A percentile compares a stretch with the other conserved stretches of the same genome.
Conservation (phyloP, 1,140 invertebrate species). For the Pinna nobilis region DNA sequence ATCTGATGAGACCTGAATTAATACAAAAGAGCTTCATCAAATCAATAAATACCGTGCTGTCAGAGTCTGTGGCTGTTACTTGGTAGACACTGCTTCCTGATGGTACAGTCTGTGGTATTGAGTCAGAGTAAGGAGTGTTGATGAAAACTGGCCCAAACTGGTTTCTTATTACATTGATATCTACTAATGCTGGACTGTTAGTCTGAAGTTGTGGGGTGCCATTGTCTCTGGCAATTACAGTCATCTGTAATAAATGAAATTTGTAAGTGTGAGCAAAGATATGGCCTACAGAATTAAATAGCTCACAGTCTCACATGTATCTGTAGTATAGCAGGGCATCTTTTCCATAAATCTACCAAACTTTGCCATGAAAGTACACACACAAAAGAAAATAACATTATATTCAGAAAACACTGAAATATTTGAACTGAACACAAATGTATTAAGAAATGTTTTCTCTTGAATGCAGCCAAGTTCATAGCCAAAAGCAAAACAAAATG, state of each 20-base stretch:
- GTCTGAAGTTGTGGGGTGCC: conserved; percentile 27
- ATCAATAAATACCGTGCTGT: conserved; percentile 20
- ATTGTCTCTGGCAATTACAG: conserved; percentile 42
- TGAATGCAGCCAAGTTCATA: too few species aligned
- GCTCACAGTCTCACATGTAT: too few species aligned
- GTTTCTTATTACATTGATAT: conserved; percentile 87
- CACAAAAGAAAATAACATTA: too few species aligned
- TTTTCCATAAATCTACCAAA: too few species aligned
- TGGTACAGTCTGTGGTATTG: conserved; percentile 36
- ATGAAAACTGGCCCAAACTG: conserved; percentile 75
- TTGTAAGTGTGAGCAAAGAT: neutral
- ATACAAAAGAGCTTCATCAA: neutral
- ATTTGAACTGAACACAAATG: too few species aligned
- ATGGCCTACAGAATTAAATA: too few species aligned
- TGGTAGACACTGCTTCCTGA: conserved; percentile 30
- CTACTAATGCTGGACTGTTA: conserved; percentile 79
- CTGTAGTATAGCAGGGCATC: too few species aligned
- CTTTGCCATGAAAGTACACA: too few species aligned
- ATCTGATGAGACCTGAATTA: neutral
- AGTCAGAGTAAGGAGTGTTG: conserved; percentile 68
- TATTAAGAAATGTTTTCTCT: too few species aligned
- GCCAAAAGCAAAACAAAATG: too few species aligned
- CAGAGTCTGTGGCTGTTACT: conserved; percentile 37
- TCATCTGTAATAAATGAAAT: conserved; percentile 17
- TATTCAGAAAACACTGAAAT: too few species aligned